Base-by-base conservation (phyloP, 2,797 vertebrate species). In the Neosalanx taihuensis region DNA sequence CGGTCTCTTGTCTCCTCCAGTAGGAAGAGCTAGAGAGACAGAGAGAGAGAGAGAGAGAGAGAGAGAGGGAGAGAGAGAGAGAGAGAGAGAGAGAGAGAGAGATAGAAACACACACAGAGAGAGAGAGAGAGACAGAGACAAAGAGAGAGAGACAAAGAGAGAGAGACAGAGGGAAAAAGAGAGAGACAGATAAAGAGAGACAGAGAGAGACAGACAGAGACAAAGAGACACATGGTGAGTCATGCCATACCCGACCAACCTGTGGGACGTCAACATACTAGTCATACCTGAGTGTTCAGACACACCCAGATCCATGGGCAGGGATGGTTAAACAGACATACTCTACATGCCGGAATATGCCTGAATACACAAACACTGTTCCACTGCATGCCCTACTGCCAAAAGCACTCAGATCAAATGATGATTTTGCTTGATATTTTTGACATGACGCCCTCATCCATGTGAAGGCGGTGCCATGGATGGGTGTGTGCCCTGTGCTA, bases 1-100 rank as follows among this genome's bases (percentile, higher is more conserved):
- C 98, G 93, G 30, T 99, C 98, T 77, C 97, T 94, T 59, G 96
- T 99, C 83, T 99, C 98, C 83, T 99, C 98, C 72, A 99, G 84
- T 69, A 99, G 90, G 84, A 99, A 99, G 0, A 99, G 91, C 98
- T 99, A 87, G 2, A 71, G 79, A 77, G 30, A 74, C 58, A 75
- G 74, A 79, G 18, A 74, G 56, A 29, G 15, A 23, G 7, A 99
- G 90, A 83, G 98, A 99, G 0, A 99, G 91, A 97, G 99, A 87
- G 2, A 71, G 79, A 77, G 30, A 75, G 59, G 74, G 74, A 80
- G n/a, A 75, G 57, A 26, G 57, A 49, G 53, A 57, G 53, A 57
- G 53, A 41, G 1, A 26, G 64, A 41, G 3, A 49, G 64, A 49
- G 1, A 59, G 57, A 59, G 20, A 59, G 0, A 59, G 1, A 17